Evolutionary conservation across 2,888 invertebrate species (phyloP), one percentile per base, ranked within the genome.

Genomic region (Drosophila algonquin): DNA sequence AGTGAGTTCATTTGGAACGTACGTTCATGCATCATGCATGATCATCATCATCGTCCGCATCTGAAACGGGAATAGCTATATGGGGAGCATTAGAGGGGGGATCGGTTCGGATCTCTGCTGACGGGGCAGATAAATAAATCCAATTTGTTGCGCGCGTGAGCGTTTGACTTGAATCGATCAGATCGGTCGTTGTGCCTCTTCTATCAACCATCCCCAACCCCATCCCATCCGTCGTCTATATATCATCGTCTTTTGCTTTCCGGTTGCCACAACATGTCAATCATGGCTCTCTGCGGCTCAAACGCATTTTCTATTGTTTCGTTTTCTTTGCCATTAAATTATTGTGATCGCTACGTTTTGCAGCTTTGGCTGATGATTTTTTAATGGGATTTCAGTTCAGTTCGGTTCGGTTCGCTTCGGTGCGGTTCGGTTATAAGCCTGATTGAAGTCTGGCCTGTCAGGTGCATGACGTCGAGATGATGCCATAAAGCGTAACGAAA

Each of bases 211-310:
- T 27, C 16, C 21, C 55, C 14, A 30, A 18, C 18, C 18, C 18
- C 35, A 18, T 7, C 21, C 50, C 8, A 32, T 48, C 46, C 57
- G 5, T 47, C 51, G 48, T 45, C 30, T 8, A 54, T 63, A 72
- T 57, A 48, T 47, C 40, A 50, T 73, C 73, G 64, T 60, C 72
- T 75, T 40, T 63, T 51, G 75, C 83, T 81, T 90, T 90, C 87
- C 89, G 90, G 87, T 88, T 90, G 88, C 90, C 91, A 89, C 89
- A 91, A 90, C 90, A 89, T 89, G 91, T 90, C 90, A 91, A 90
- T 90, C 88, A 90, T 84, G 84, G 12, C 35, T 1, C 24, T 24
- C 21, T 21, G 21, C 3, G 21, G 53, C 72, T 64, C 55, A 56
- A 65, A 59, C 53, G 56, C 58, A 73, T 75, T 77, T 78, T 50